These are phyloP conservation scores for Crambe crambe DNA, from an alignment of 37 sponge, comb jelly and placozoan species.

Conservation along the genomic window DNA sequence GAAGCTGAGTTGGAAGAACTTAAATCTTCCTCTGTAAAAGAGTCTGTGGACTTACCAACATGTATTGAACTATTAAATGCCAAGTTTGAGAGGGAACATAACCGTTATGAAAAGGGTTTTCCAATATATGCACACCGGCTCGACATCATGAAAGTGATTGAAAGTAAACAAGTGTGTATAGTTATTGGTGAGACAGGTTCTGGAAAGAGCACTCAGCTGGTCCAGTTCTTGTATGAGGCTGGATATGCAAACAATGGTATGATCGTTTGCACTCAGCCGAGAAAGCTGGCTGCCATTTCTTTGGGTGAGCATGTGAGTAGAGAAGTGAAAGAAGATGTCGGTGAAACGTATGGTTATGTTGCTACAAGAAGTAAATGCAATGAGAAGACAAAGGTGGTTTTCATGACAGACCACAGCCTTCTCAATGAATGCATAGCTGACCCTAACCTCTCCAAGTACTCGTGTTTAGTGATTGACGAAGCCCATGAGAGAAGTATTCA, in stretches of 20 bases:
- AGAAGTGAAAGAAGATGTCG: constrained; percentile 58
- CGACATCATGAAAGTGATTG: constrained; percentile 40
- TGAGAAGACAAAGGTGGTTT: constrained; percentile 39
- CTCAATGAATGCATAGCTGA: constrained; percentile 70
- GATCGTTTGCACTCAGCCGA: constrained; percentile 82
- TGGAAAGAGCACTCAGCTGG: constrained; percentile 92
- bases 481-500: constrained; percentile 87
- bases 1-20: neutral
- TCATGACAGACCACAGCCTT: constrained; percentile 69
- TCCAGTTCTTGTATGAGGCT: constrained; percentile 86
- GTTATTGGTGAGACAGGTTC: constrained; percentile 91
- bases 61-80: neutral
- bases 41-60: neutral
- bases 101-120: constrained; percentile 31
- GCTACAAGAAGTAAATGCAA: constrained; percentile 34
- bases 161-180: constrained; percentile 50
- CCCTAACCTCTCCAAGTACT: constrained; percentile 37
- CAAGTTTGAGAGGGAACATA: constrained; percentile 37
- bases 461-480: constrained; percentile 82
- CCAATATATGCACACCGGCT: constrained; percentile 56
- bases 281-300: constrained; percentile 83
- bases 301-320: constrained; percentile 74
- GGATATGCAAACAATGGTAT: constrained; percentile 49
- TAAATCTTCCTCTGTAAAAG: neutral
- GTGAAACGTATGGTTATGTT: constrained; percentile 53